Evolutionary conservation across 1,140 invertebrate genomes (phyloP).

Genomic region (Steinernema feltiae): DNA sequence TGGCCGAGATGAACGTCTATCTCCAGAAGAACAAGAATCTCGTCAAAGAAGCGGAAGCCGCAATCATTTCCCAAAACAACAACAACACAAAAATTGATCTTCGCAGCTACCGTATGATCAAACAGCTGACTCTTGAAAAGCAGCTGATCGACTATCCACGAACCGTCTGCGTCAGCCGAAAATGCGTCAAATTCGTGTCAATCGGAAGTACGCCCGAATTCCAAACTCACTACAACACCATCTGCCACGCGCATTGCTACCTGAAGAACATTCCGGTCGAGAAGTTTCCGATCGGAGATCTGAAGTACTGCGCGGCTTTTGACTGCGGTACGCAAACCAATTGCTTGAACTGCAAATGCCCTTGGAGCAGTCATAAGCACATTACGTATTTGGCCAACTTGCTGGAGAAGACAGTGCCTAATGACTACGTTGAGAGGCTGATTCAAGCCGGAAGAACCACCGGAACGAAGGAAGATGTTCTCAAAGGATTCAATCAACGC

Average conservation of each 20-base stretch:
- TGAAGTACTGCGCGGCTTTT: background rate
- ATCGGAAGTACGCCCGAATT: slow-evolving; percentile 11
- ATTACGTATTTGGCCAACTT: background rate
- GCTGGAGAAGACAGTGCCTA: background rate
- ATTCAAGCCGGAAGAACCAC: background rate
- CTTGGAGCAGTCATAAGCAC: slow-evolving; percentile 5
- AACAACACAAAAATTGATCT: slow-evolving; percentile 1
- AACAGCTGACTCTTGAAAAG: background rate
- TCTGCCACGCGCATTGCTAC: too few relatives aligned
- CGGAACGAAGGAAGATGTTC: background rate
- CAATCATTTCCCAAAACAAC: background rate
- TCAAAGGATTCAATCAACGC: background rate
- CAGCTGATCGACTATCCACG: background rate
- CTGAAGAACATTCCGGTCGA: background rate
- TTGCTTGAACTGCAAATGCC: background rate
- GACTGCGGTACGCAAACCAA: too few relatives aligned
- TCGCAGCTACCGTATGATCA: background rate
- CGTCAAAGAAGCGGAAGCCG: slow-evolving; percentile 13
- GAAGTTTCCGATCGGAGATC: background rate
- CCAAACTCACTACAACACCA: slow-evolving; percentile 19
- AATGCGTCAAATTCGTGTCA: background rate
- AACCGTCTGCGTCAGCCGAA: slow-evolving; percentile 18
- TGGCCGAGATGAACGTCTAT: slow-evolving; percentile 20
- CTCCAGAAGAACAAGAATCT: slow-evolving; percentile 7
- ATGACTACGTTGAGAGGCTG: background rate